Base-by-base conservation (phyloP, 2,797 vertebrate species). In the Iguana delicatissima region DNA sequence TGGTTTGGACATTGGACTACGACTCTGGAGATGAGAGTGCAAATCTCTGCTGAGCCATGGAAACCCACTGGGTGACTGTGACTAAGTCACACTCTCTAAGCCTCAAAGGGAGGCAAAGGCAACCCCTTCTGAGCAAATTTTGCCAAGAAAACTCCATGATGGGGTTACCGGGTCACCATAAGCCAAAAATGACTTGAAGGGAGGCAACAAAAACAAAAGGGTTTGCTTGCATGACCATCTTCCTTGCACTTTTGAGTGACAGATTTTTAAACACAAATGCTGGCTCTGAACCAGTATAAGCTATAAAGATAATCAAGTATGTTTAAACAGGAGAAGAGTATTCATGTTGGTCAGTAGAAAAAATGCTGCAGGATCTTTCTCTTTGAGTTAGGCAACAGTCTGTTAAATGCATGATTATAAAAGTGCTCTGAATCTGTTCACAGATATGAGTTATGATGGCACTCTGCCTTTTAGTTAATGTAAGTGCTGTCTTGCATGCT, bases 401-500 rank as follows among this genome's bases (percentile, higher is more conserved):
- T 26, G 26, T 79, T 42, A 89, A 26, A 24, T 89, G 3, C 26
- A 35, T 52, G 55, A 2, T 50, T 73, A 55, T 82, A 55, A 57
- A 74, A 77, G 52, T 35, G 38, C 32, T 74, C 42, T 77, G 35
- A 86, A 42, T 86, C 14, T 79, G 0, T 59, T 73, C 2, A 22
- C 1, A 26, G 35, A 59, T 35, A 76, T 74, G 86, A 82, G 0
- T 0, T 38, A 4, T 62, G 8, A 91, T 69, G 26, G 29, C 12
- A 69, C 88, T 92, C 20, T 89, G 88, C 81, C 26, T 20, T 79
- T 89, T 35, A n/a, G 20, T 38, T 85, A 69, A 3, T 0, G 1
- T 67, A 80, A 88, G 85, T 91, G 46, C 1, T 89, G 73, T 85
- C 7, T 57, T n/a, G 64, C 91, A 79, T 90, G 87, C 87, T 89